Evolutionary conservation across 2,113 vertebrate species (phyloP).

Genomic region (Anguilla japonica): DNA sequence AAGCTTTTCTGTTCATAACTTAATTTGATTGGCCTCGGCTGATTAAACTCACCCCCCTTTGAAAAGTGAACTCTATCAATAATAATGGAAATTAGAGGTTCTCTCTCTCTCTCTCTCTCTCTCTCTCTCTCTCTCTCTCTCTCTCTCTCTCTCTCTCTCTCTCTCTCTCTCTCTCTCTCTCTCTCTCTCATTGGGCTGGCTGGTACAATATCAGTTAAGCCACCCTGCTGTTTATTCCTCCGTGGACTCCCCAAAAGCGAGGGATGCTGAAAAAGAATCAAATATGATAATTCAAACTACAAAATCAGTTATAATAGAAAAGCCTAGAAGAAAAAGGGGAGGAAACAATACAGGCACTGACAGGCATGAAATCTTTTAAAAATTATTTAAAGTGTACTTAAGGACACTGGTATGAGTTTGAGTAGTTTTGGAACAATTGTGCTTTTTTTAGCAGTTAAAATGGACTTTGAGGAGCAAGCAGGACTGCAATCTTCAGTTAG

Average conservation of each 20-base stretch:
- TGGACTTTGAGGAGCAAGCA: not conserved
- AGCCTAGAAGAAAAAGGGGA: not conserved
- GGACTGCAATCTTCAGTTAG: not conserved
- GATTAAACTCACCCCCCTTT: not conserved
- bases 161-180: not conserved
- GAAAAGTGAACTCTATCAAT: not conserved
- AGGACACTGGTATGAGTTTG: not conserved
- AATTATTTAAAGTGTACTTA: not conserved
- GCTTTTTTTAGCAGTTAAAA: not conserved
- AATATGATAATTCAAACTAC: no score
- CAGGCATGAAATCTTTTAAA: not conserved
- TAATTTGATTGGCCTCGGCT: not conserved
- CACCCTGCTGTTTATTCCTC: no score
- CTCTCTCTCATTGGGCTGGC: not conserved
- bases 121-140: not conserved
- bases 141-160: not conserved
- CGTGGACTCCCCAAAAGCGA: no score
- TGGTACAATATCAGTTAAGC: not conserved
- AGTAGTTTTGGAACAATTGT: not conserved
- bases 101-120: not conserved
- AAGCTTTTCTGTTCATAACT: constrained; percentile 3
- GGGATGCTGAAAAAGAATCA: no score
- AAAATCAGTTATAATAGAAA: no score
- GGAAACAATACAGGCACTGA: not conserved
- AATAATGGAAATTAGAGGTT: not conserved